These are phyloP conservation scores for Drosophila tsacasi DNA, from an alignment of 1,140 invertebrate species.

Conservation along the genomic window DNA sequence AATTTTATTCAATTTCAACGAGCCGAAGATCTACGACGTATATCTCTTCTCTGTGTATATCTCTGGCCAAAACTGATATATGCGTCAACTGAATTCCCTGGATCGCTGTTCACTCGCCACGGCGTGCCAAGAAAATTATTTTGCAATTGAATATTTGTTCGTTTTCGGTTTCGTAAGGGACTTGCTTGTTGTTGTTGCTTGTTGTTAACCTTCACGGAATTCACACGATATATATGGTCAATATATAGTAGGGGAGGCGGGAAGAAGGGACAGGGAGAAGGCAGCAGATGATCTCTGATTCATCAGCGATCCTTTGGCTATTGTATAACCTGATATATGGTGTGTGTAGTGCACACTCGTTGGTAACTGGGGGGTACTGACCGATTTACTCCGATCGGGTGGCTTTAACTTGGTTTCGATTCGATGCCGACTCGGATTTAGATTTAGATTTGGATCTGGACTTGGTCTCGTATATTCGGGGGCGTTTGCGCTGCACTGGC, in stretches of 20 bases:
- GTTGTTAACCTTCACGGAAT: slow-evolving; percentile 62
- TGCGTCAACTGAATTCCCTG: slow-evolving; percentile 40
- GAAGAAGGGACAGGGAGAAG: slow-evolving; percentile 4
- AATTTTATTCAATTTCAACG: slow-evolving; percentile 59
- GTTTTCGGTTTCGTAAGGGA: slow-evolving; percentile 64
- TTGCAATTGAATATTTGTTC: slow-evolving; percentile 40
- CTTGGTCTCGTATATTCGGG: slow-evolving; percentile 47
- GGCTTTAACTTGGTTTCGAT: slow-evolving; percentile 17
- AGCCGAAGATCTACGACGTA: slow-evolving; percentile 55
- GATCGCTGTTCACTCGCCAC: slow-evolving; percentile 15
- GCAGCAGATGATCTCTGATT: slow-evolving; percentile 17
- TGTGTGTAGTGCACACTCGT: too few relatives aligned
- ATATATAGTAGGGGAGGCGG: neutral
- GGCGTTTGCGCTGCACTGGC: slow-evolving; percentile 38
- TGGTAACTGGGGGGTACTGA: slow-evolving; percentile 24
- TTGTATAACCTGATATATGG: slow-evolving; percentile 38
- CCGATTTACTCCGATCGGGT: slow-evolving; percentile 42
- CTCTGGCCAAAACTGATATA: slow-evolving; percentile 55
- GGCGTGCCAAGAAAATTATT: slow-evolving; percentile 63
- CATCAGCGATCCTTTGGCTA: slow-evolving; percentile 31
- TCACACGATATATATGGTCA: slow-evolving; percentile 39
- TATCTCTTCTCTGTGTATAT: slow-evolving; percentile 40
- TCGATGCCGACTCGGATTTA: slow-evolving; percentile 22
- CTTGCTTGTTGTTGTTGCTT: too few relatives aligned
- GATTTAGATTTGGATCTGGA: slow-evolving; percentile 29